These are phyloP conservation scores for Lingula anatina DNA, from an alignment of 2,888 invertebrate genomes.

Conservation along the genomic window DNA sequence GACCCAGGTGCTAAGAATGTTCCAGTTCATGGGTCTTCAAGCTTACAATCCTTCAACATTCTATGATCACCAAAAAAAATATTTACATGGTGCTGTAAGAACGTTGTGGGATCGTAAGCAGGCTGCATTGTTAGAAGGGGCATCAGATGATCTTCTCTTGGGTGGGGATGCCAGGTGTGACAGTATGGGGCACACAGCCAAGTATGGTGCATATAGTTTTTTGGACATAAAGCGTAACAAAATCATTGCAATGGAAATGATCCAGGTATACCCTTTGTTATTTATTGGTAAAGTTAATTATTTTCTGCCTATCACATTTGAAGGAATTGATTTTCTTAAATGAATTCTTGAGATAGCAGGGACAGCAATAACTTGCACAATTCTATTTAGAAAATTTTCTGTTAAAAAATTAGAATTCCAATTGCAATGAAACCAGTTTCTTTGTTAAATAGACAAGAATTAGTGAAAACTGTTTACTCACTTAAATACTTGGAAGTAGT, in stretches of 20 bases:
- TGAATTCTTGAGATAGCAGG: too few species aligned
- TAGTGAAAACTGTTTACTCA: too few species aligned
- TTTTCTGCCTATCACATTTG: too few species aligned
- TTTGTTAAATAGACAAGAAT: too few species aligned
- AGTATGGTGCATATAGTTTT: neutral
- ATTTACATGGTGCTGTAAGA: neutral
- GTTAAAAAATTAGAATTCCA: neutral
- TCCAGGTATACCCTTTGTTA: too few species aligned
- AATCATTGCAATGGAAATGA: neutral
- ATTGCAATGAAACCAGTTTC: too few species aligned
- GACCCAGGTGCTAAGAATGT: neutral
- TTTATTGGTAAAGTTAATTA: too few species aligned
- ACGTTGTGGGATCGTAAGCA: neutral
- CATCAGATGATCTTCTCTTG: neutral
- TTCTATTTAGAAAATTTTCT: neutral
- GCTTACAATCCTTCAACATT: neutral
- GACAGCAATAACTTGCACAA: neutral
- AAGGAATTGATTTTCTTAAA: too few species aligned
- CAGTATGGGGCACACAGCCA: neutral
- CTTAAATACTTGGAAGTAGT: too few species aligned
- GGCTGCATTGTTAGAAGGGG: neutral
- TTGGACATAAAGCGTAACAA: neutral
- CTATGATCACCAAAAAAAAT: neutral
- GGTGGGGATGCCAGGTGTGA: constrained; percentile 1
- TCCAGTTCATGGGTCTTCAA: neutral